A percentile compares a stretch with the other conserved stretches of the same genome.
Evolutionary conservation across 30 jellyfish, hydroid and myxozoan genomes (phyloP).

Genomic region (Morbakka virulenta): DNA sequence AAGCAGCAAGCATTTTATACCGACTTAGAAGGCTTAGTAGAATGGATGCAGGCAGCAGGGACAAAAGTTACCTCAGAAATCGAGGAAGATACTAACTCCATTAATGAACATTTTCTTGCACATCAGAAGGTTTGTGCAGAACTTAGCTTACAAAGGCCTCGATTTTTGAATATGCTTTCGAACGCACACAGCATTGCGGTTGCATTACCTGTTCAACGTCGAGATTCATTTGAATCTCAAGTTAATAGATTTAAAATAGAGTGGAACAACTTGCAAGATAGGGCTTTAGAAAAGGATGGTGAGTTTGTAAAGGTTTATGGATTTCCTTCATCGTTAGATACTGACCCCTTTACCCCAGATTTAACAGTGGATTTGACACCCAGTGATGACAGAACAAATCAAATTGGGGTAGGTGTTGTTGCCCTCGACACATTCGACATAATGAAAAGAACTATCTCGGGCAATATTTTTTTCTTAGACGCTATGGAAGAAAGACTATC

Average conservation of each 20-base stretch:
- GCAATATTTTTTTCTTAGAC: too few species aligned
- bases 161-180: slow-evolving; percentile 14
- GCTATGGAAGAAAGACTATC: too few species aligned
- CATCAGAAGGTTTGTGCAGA: slow-evolving; percentile 42
- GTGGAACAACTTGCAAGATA: slow-evolving; percentile 52
- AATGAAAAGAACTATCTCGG: too few species aligned
- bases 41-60: slow-evolving; percentile 66
- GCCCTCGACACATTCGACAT: too few species aligned
- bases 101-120: not conserved
- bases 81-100: slow-evolving; percentile 14
- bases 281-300: slow-evolving; percentile 53
- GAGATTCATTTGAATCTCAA: slow-evolving; percentile 47
- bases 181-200: slow-evolving; percentile 40
- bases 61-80: slow-evolving; percentile 28
- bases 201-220: slow-evolving; percentile 41
- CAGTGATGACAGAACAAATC: too few species aligned
- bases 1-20: slow-evolving; percentile 57
- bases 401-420: too few species aligned
- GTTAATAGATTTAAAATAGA: slow-evolving; percentile 22
- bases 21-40: slow-evolving; percentile 73
- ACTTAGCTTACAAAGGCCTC: slow-evolving; percentile 19
- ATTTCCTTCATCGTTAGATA: not conserved
- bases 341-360: too few species aligned
- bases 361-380: too few species aligned
- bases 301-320: slow-evolving; percentile 26